These are phyloP conservation scores for Theretra japonica DNA, from an alignment of 2,888 invertebrate genomes.

Conservation along the genomic window DNA sequence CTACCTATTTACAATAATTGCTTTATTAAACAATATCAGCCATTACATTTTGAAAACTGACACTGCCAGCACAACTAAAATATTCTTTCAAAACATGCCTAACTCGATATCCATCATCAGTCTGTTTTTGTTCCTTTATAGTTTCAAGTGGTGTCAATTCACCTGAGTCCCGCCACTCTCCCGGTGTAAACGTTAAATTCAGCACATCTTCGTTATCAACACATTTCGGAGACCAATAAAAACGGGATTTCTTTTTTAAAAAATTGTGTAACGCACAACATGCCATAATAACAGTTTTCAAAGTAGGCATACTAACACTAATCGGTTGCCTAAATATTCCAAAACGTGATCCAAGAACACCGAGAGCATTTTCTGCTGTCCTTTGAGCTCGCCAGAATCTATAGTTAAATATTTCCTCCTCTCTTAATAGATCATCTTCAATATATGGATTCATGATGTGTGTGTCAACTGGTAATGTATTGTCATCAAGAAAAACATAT, in stretches of 20 bases:
- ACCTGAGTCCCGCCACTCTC: not conserved
- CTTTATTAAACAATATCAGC: not conserved
- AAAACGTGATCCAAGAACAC: not conserved
- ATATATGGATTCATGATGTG: not conserved
- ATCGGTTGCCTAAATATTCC: not conserved
- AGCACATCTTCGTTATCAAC: not conserved
- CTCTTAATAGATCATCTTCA: not conserved
- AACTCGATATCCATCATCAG: not conserved
- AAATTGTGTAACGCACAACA: not conserved
- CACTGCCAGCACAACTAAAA: slow-evolving; percentile 1
- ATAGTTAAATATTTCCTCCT: slow-evolving; percentile 1
- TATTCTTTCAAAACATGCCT: not conserved
- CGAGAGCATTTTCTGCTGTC: slow-evolving; percentile 6
- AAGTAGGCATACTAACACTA: not conserved
- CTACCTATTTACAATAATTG: too few species aligned
- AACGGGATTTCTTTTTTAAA: not conserved
- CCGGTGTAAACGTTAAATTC: not conserved
- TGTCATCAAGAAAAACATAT: not conserved
- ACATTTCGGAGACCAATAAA: not conserved
- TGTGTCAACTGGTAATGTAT: not conserved
- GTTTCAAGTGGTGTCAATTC: not conserved
- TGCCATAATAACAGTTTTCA: not conserved
- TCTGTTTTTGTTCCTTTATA: not conserved
- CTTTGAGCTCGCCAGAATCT: not conserved
- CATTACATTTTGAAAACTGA: not conserved